Percentiles rank a stretch among this genome's conserved stretches.
phyloP scores from a whole-genome alignment of 2,113 vertebrate genomes.

The Erythrolamprus reginae region DNA sequence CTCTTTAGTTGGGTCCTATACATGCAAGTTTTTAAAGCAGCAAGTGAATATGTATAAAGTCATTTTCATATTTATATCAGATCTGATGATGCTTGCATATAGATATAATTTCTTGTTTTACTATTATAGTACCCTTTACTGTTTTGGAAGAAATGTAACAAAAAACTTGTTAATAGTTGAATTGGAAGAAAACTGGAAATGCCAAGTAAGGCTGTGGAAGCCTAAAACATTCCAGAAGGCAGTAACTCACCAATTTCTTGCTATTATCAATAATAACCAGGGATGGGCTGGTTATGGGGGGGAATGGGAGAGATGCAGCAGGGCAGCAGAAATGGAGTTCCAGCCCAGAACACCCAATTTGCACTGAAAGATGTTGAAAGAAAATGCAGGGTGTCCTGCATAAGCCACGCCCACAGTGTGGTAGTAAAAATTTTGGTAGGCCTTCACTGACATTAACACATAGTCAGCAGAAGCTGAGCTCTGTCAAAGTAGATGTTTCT shows the following conservation, averaged over 20 bases:
- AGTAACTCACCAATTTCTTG: not conserved
- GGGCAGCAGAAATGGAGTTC: too few species aligned
- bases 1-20: not conserved
- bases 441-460: not conserved
- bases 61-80: not conserved
- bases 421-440: too few species aligned
- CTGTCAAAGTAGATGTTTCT: not conserved
- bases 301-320: too few species aligned
- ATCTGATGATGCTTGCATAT: not conserved
- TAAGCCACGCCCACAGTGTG: too few species aligned
- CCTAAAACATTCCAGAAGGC: not conserved
- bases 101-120: not conserved
- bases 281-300: too few species aligned
- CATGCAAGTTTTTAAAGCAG: not conserved
- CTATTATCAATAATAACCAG: not conserved
- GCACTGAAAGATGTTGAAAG: too few species aligned
- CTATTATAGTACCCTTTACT: not conserved
- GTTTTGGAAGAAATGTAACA: not conserved
- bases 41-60: not conserved
- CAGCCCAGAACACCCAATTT: too few species aligned
- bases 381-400: too few species aligned
- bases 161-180: not conserved
- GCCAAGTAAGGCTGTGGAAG: not conserved
- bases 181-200: not conserved
- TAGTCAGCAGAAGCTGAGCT: not conserved